Conservation (phyloP, 2,113 vertebrate genomes). For the Sterrhoptilus dennistouni region DNA sequence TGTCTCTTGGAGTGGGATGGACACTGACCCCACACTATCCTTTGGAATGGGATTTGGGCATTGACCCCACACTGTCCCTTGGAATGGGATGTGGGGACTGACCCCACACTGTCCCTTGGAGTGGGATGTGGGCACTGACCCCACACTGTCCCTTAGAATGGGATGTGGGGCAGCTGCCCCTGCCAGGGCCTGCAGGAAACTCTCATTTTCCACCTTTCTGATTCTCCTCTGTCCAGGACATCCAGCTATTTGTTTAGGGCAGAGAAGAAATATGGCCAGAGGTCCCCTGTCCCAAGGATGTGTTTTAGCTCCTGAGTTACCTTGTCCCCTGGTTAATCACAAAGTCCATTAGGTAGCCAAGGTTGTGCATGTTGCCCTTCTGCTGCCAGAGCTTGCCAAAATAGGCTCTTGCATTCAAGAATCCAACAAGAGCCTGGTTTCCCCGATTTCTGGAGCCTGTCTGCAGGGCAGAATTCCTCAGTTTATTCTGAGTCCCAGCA, state of each 20-base stretch:
- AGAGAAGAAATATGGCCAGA: not conserved
- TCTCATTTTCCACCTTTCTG: not conserved
- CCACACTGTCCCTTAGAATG: not conserved
- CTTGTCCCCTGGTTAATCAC: not conserved
- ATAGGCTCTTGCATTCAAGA: not conserved
- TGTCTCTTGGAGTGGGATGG: no score
- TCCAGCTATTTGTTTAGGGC: not conserved
- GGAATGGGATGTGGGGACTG: not conserved
- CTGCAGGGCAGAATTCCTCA: not conserved
- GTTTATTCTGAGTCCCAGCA: not conserved
- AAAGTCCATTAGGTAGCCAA: not conserved
- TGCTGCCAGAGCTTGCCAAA: not conserved
- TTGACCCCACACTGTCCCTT: not conserved
- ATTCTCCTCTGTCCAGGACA: not conserved
- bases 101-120: not conserved
- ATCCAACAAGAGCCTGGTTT: not conserved
- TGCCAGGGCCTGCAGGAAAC: not conserved
- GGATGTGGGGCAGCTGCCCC: not conserved
- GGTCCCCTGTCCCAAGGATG: not conserved
- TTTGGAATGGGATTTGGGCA: no score
- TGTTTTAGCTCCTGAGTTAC: not conserved
- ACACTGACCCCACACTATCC: no score
- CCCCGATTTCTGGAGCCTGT: not conserved
- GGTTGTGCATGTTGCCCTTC: not conserved
- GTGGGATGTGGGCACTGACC: not conserved